phyloP scores from a whole-genome alignment of 2,113 vertebrate species.

The Oncorhynchus clarkii region DNA sequence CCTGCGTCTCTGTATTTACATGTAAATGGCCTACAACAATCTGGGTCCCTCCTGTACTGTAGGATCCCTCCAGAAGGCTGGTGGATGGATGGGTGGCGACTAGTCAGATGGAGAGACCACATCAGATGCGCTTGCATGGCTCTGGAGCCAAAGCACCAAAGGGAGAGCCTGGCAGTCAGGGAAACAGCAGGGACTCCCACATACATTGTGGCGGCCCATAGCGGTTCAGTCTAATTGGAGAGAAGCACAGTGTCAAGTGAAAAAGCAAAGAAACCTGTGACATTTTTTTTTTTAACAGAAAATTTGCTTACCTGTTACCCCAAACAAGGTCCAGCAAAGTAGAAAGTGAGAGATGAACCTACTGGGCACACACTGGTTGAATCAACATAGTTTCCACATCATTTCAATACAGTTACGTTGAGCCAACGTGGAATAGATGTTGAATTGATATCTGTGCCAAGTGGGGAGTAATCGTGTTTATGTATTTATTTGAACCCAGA shows the following conservation, averaged over 20 bases:
- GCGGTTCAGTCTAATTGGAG: neutral
- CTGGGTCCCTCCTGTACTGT: constrained; percentile 66
- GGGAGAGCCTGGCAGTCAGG: constrained; percentile 65
- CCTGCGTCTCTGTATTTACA: constrained; percentile 77
- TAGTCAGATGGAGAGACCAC: constrained; percentile 71
- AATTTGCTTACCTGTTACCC: no score
- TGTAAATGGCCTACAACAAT: constrained; percentile 82
- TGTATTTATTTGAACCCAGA: no score
- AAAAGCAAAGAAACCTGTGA: neutral
- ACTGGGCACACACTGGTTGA: no score
- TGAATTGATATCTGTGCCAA: no score
- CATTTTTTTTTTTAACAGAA: no score
- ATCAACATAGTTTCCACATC: no score
- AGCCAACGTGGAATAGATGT: no score
- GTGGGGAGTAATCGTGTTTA: no score
- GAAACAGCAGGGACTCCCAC: constrained; percentile 76
- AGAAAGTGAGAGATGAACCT: neutral
- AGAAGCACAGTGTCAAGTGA: neutral
- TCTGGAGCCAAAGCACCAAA: constrained; percentile 60
- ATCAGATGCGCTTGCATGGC: constrained; percentile 71
- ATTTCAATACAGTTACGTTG: no score
- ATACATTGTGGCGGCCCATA: constrained; percentile 65
- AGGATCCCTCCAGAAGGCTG: constrained; percentile 63
- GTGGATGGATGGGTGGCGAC: constrained; percentile 56
- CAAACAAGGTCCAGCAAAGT: no score